phyloP scores from a whole-genome alignment of 2,888 invertebrate genomes.

The Hypomecis atomaria region DNA sequence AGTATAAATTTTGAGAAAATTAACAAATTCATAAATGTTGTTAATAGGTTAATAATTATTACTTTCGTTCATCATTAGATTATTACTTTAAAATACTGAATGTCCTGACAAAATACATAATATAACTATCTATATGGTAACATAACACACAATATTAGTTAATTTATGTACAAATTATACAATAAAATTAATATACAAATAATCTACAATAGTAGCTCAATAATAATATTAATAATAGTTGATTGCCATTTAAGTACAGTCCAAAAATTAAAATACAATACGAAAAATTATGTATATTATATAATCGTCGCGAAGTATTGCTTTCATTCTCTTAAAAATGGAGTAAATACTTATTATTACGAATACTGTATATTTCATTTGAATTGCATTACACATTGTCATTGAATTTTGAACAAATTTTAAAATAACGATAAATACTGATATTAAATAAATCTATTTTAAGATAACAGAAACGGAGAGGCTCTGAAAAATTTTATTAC shows the following conservation, averaged over 20 bases:
- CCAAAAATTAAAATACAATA: constrained; percentile 12
- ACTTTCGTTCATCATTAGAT: neutral
- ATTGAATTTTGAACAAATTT: neutral
- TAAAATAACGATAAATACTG: too few relatives aligned
- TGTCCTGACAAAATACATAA: constrained; percentile 4
- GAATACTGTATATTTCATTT: constrained; percentile 20
- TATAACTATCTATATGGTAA: constrained; percentile 33
- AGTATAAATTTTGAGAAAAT: neutral
- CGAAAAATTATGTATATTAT: neutral
- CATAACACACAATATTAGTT: constrained; percentile 21
- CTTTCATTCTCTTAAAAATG: constrained; percentile 6
- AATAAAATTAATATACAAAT: constrained; percentile 16
- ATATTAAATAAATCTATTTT: neutral
- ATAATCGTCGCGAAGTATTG: constrained; percentile 13
- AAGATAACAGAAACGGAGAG: neutral
- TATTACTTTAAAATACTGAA: constrained; percentile 27
- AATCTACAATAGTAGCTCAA: constrained; percentile 33
- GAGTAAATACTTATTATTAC: neutral
- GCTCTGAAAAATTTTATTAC: neutral
- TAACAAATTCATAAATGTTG: neutral
- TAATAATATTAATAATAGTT: constrained; percentile 10
- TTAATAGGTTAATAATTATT: neutral
- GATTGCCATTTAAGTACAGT: constrained; percentile 27
- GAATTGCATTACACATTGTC: neutral
- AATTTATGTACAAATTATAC: constrained; percentile 16